Evolutionary conservation across 2,113 vertebrate genomes (phyloP).

Genomic region (Poicephalus gulielmi): DNA sequence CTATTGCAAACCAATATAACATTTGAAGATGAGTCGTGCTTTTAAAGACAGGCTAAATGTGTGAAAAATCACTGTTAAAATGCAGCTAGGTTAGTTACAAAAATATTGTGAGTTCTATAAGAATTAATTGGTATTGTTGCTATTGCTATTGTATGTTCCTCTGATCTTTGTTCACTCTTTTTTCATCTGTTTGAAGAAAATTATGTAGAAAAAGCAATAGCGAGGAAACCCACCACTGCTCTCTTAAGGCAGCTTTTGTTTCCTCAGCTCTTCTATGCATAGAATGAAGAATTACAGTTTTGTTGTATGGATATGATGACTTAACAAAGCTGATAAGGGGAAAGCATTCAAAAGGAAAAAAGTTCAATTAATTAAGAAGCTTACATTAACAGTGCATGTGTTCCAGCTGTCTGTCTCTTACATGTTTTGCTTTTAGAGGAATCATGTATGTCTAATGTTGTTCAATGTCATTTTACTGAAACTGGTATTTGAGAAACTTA

Average conservation of each 20-base stretch:
- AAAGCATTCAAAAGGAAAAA: background rate
- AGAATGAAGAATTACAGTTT: background rate
- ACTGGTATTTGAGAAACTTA: conserved; percentile 53
- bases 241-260: background rate
- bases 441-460: background rate
- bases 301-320: background rate
- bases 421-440: conserved; percentile 9
- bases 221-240: background rate
- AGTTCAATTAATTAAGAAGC: conserved; percentile 21
- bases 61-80: background rate
- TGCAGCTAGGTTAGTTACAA: background rate
- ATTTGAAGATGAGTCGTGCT: background rate
- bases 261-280: background rate
- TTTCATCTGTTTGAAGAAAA: background rate
- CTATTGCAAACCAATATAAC: background rate
- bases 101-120: background rate
- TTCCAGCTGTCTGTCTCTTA: background rate
- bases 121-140: background rate
- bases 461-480: conserved; percentile 61
- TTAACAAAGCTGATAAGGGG: background rate
- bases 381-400: background rate
- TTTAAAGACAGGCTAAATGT: background rate
- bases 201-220: background rate
- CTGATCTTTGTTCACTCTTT: background rate
- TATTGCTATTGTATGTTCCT: background rate